Percentiles rank a stretch among this genome's conserved stretches.
phyloP scores from a whole-genome alignment of 2,888 invertebrate species.

The Brenthis ino region DNA sequence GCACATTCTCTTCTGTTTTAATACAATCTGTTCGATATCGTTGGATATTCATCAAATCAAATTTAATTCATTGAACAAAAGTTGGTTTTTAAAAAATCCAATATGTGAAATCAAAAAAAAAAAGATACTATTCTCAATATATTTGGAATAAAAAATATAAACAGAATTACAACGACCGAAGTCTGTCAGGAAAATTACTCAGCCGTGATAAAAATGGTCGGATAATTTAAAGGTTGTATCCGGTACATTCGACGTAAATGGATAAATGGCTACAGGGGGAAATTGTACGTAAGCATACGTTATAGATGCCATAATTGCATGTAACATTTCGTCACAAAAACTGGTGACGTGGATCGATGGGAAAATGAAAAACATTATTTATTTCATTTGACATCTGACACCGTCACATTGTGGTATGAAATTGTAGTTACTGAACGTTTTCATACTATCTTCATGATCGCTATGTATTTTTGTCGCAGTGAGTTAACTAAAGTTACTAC shows the following conservation, averaged over 20 bases:
- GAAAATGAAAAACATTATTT: slow-evolving; percentile 25
- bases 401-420: slow-evolving; percentile 9
- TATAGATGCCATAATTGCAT: slow-evolving; percentile 4
- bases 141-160: slow-evolving; percentile 8
- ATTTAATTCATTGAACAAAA: no score
- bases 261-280: slow-evolving; percentile 11
- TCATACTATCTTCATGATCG: no score
- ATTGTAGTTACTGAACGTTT: slow-evolving; percentile 9
- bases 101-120: background rate
- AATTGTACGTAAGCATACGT: slow-evolving; percentile 5
- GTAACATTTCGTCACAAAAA: slow-evolving; percentile 3
- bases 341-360: slow-evolving; percentile 21
- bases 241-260: slow-evolving; percentile 9
- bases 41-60: no score
- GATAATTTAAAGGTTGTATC: slow-evolving; percentile 32
- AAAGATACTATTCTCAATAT: background rate
- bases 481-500: no score
- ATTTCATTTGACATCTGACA: slow-evolving; percentile 24
- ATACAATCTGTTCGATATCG: no score
- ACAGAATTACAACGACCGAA: slow-evolving; percentile 23
- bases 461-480: no score
- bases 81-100: no score
- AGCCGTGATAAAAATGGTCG: slow-evolving; percentile 31
- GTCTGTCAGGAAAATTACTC: slow-evolving; percentile 28
- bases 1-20: no score